Percentiles rank a stretch among this genome's conserved stretches.
Conservation (phyloP, 2,113 vertebrate species). For the Poecile atricapillus region DNA sequence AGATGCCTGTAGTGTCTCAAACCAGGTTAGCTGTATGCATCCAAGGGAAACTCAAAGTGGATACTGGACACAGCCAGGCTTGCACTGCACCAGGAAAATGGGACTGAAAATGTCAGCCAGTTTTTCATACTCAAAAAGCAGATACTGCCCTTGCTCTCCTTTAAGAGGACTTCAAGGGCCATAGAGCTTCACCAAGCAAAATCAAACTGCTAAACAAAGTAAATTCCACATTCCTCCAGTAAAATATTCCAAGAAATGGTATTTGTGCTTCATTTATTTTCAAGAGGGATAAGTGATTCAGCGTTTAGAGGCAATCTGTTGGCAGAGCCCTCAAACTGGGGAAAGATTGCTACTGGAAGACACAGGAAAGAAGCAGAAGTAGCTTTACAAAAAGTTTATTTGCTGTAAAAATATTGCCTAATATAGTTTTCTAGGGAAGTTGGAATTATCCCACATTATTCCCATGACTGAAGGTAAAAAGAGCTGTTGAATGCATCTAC, state of each 20-base stretch:
- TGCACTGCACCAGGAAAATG: background rate
- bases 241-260: background rate
- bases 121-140: background rate
- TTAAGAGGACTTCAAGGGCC: background rate
- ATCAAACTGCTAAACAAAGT: background rate
- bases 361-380: background rate
- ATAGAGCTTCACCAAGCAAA: background rate
- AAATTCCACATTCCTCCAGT: background rate
- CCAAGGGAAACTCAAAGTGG: background rate
- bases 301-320: background rate
- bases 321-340: background rate
- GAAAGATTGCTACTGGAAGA: background rate
- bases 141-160: background rate
- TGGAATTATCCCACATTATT: background rate
- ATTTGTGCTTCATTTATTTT: slow-evolving; percentile 2
- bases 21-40: background rate
- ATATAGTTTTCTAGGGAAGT: background rate
- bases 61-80: background rate
- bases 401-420: background rate
- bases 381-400: background rate
- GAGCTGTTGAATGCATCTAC: background rate
- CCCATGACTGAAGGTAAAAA: background rate
- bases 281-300: background rate
- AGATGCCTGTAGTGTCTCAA: background rate
- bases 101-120: background rate